These are phyloP conservation scores for Scaptomyza caliginosa DNA, from an alignment of 2,888 invertebrate genomes.

Conservation along the genomic window DNA sequence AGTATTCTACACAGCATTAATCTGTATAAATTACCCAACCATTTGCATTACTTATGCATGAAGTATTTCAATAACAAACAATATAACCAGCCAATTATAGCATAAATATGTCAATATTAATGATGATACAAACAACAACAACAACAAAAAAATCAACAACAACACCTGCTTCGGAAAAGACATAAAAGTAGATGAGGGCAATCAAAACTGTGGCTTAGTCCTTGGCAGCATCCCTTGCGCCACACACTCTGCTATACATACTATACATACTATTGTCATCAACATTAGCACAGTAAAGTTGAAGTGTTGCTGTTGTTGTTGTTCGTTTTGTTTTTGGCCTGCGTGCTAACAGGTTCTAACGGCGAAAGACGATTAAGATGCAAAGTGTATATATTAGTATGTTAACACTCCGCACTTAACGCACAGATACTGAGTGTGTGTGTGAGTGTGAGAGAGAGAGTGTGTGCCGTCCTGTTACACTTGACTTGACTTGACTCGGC, in stretches of 20 bases:
- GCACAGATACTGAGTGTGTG: background rate
- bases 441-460: background rate
- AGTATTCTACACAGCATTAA: background rate
- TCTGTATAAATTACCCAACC: background rate
- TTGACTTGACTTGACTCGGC: constrained; percentile 60
- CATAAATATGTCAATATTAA: constrained; percentile 60
- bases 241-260: constrained; percentile 2
- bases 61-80: constrained; percentile 43
- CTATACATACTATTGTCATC: constrained; percentile 28
- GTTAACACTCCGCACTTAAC: constrained; percentile 65
- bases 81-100: constrained; percentile 48
- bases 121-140: constrained; percentile 44
- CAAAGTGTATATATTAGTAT: constrained; percentile 73
- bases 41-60: constrained; percentile 38
- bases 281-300: constrained; percentile 16
- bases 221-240: constrained; percentile 17
- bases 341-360: constrained; percentile 48
- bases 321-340: constrained; percentile 12
- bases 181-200: constrained; percentile 35
- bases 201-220: constrained; percentile 39
- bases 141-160: constrained; percentile 13
- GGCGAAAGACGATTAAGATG: constrained; percentile 70
- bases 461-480: constrained; percentile 45
- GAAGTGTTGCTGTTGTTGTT: constrained; percentile 9
- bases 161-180: constrained; percentile 4